phyloP scores from a whole-genome alignment of 1,140 invertebrate genomes.

The Lucilia sericata region DNA sequence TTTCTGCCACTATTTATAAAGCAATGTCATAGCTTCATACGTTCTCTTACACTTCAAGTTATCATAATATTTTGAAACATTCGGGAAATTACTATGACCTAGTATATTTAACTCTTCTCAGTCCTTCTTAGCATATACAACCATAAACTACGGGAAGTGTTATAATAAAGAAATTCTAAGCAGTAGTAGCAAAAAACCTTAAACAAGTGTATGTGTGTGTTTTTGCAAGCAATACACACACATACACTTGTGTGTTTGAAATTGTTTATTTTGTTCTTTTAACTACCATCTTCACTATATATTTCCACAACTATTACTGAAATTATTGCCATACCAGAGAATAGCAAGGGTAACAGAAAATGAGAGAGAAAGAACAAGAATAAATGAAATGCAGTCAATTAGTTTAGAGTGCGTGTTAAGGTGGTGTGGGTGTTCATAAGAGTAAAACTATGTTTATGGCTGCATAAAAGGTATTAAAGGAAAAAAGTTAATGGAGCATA shows the following conservation, averaged over 20 bases:
- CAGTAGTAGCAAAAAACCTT: not conserved
- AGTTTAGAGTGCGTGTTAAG: not conserved
- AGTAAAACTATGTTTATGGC: not conserved
- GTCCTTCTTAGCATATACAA: not conserved
- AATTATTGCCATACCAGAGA: not conserved
- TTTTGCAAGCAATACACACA: not conserved
- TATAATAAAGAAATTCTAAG: conserved; percentile 12
- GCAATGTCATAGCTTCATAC: too few species aligned
- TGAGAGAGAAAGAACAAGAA: not conserved
- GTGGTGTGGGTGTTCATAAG: not conserved
- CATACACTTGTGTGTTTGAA: not conserved
- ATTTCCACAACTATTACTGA: not conserved
- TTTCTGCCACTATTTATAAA: too few species aligned
- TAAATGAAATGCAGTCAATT: conserved; percentile 10
- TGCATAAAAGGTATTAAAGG: not conserved
- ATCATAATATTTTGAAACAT: too few species aligned
- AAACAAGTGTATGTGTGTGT: not conserved
- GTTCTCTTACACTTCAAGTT: too few species aligned
- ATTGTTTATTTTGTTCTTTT: not conserved
- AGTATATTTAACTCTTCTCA: not conserved
- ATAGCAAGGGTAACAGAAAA: not conserved
- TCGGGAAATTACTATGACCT: too few species aligned
- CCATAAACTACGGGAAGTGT: not conserved
- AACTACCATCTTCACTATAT: not conserved
- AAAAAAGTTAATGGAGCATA: conserved; percentile 4